Base-by-base conservation (phyloP, 2,888 invertebrate species). In the Drosophila quasianomalipes region DNA sequence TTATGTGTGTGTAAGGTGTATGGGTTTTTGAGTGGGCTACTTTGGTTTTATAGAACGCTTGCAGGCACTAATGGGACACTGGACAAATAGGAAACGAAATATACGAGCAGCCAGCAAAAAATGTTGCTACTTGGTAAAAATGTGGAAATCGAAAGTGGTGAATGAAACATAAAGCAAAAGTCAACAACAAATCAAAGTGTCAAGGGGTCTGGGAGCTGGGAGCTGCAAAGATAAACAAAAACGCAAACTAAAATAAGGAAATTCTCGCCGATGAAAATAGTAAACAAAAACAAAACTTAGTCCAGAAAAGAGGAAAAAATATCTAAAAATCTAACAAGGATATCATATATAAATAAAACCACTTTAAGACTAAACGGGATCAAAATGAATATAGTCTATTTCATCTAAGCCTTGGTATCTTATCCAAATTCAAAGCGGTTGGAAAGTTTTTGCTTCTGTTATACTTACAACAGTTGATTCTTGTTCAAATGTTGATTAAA, bases 21-120 rank as follows among this genome's bases (percentile, higher is more conserved):
- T 89, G 73, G 70, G 75, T 71, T 88, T 81, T 89, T 83, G 88
- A 85, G 81, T 83, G 86, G 71, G 64, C 86, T 74, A 81, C 84
- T 85, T 90, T 86, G 83, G 70, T 78, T 85, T 81, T 85, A 84
- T 80, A 58, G 70, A 70, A 70, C 60, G 63, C 55, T 70, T 61
- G 44, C 49, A 59, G 70, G 51, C 66, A 61, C 68, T 79, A 67
- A 73, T 71, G 54, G 68, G 52, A 44, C 59, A 59, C 47, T 33
- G 61, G 49, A 54, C 57, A 61, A 63, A 68, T 70, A 57, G 59
- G 19, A 35, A 64, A 5, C 47, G 35, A 31, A 64, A 37, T 37
- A 31, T 30, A 30, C 53, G 39, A 54, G 55, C 60, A 44, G 22
- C n/a, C n/a, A 30, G n/a, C 37, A 58, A 74, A 60, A 58, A 41